Base-by-base conservation (phyloP, 2,888 invertebrate species). In the Agriotes lineatus region DNA sequence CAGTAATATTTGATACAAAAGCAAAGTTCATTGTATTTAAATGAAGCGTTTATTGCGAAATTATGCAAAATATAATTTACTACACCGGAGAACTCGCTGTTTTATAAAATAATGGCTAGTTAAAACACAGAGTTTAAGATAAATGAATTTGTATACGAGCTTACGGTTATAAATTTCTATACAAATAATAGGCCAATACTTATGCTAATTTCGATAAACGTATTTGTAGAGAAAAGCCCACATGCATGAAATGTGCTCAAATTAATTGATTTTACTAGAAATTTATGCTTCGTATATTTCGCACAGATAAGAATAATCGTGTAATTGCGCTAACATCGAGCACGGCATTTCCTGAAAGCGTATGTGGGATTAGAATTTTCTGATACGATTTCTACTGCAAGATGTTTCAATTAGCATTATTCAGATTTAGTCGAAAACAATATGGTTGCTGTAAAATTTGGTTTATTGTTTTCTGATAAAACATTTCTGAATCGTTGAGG, bases 191-290 rank as follows among this genome's bases (percentile, higher is more conserved):
- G 48, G 42, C 25, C n/a, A 12, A 48, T 22, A 48, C 20, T 12
- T 48, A 48, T 48, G 48, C 25, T 48, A 48, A 48, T 48, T 22
- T 25, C 5, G n/a, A 48, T 48, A 50, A 50, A 14, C 50, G 20
- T 16, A 50, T 50, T 30, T 33, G 30, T 30, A 50, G 10, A 33
- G 33, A n/a, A 50, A 50, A 25, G 14, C 50, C 50, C 18, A 50
- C 30, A 20, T 18, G 6, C 10, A 10, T 30, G 18, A 45, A 45
- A 20, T 45, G 20, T 45, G 19, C 16, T 45, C 20, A 45, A 45
- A 16, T 20, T 50, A 50, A 50, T 45, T 45, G 45, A 19, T 45
- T 19, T 45, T 45, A 45, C 20, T 45, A 14, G 14, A 9, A 52
- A 52, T 52, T 52, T 52, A 33, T 52, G 18, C 12, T 52, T 18